Conservation (phyloP, 2,797 vertebrate species). For the Erpetoichthys calabaricus region DNA sequence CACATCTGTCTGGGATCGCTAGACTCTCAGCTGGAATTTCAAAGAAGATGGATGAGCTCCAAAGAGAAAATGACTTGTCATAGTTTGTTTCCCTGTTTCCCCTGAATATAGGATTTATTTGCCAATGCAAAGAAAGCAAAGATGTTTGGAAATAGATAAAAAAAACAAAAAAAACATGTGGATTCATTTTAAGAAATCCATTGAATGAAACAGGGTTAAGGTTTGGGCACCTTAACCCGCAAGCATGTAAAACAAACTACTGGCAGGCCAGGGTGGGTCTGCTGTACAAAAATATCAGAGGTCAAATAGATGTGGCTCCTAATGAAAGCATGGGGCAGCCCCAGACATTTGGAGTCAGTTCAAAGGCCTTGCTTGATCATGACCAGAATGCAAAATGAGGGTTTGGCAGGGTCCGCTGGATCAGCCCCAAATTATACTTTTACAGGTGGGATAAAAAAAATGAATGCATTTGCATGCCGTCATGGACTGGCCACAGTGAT, state of each 20-base stretch:
- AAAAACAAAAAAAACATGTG: no score
- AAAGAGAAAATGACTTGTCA: no score
- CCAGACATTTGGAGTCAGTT: background rate
- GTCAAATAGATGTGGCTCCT: background rate
- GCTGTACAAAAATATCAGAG: no score
- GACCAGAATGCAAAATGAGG: background rate
- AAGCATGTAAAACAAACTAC: conserved; percentile 38
- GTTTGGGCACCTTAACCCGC: conserved; percentile 30
- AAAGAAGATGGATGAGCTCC: no score
- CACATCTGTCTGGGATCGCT: no score
- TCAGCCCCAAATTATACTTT: background rate
- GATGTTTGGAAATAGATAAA: no score
- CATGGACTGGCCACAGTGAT: no score
- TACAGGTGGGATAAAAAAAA: background rate
- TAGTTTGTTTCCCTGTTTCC: no score
- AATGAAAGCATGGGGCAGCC: background rate
- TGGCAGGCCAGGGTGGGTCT: conserved; percentile 18
- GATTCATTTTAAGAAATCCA: no score
- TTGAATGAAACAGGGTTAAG: conserved; percentile 27
- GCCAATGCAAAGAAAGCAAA: no score
- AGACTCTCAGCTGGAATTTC: no score
- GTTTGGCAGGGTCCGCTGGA: background rate
- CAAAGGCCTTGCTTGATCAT: background rate
- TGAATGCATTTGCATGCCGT: background rate
- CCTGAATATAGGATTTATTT: no score